Evolutionary conservation across 2,113 vertebrate species (phyloP), one percentile per base, ranked within the genome.

Genomic region (Sceloporus undulatus): DNA sequence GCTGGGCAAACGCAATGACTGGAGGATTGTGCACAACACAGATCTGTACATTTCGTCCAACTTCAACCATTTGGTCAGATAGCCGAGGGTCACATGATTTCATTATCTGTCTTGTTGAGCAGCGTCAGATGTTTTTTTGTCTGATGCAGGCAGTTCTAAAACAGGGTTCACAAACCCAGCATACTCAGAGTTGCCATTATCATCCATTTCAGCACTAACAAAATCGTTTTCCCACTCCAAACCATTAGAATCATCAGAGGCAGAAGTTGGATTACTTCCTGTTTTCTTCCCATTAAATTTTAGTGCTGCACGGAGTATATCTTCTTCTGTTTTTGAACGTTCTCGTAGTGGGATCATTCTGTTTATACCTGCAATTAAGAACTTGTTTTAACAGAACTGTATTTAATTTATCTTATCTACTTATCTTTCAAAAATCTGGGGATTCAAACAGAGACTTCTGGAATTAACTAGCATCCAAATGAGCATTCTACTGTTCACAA

Each of bases 191-290:
- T 99, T 98, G 87, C 96, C 97, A 0, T 95, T 97, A 40, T 98
- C 98, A 48, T 99, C 98, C 84, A 97, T 90, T 71, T 97, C 98
- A 0, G 98, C 98, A 14, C 98, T 98, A 34, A 99, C 98, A 87
- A 99, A 99, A 93, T 99, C 99, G 18, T 98, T 99, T 95, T 99
- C 99, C 99, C 99, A 99, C 95, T 99, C 99, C 81, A 99, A 95
- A 0, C 98, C 98, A 0, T 97, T 98, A 75, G 98, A 99, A 54
- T 99, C 98, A 3, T 99, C 99, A 0, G 98, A 99, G 85, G 98
- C 96, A 0, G 99, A 99, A 2, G 98, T 88, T 0, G 98, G 97
- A 11, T 98, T 97, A 52, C 99, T 99, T 14, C 95, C 96, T 0
- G 95, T 52, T 91, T 91, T 98, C 93, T 90, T 98, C 89, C 91